These are phyloP conservation scores for Numida meleagris DNA, from an alignment of 2,113 vertebrate genomes.

Conservation along the genomic window DNA sequence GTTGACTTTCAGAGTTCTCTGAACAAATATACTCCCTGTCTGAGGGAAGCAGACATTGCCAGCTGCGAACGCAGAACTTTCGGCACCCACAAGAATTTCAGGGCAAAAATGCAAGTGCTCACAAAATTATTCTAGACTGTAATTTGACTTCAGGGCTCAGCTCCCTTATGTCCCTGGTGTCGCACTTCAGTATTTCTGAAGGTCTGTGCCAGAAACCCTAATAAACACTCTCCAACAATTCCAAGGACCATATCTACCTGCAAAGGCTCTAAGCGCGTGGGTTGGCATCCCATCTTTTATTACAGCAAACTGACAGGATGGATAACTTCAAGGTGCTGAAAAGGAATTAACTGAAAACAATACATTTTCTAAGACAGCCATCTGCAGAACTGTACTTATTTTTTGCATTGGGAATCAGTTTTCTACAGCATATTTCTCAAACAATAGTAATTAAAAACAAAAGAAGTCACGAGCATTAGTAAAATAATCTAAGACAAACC, in stretches of 20 bases:
- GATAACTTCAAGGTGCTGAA: neutral
- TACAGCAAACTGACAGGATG: neutral
- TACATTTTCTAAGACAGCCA: neutral
- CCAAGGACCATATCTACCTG: neutral
- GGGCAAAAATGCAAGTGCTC: neutral
- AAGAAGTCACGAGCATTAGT: neutral
- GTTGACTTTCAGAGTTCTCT: neutral
- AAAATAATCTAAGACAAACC: slow-evolving; percentile 76
- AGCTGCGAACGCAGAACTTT: neutral
- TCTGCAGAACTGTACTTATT: neutral
- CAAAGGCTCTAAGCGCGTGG: neutral
- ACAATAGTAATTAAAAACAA: neutral
- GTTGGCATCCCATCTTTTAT: neutral
- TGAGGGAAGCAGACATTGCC: neutral
- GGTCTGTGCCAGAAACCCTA: neutral
- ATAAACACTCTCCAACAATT: neutral
- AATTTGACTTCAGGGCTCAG: neutral
- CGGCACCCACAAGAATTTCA: neutral
- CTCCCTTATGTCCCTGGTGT: neutral
- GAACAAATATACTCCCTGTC: neutral
- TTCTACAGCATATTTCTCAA: neutral
- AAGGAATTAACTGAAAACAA: neutral
- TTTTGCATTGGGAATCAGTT: neutral
- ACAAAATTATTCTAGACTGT: neutral
- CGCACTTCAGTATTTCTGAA: neutral